Percentiles rank a stretch among this genome's conserved stretches.
Conservation (phyloP, 2,113 vertebrate genomes). For the Sylvietta virens region DNA sequence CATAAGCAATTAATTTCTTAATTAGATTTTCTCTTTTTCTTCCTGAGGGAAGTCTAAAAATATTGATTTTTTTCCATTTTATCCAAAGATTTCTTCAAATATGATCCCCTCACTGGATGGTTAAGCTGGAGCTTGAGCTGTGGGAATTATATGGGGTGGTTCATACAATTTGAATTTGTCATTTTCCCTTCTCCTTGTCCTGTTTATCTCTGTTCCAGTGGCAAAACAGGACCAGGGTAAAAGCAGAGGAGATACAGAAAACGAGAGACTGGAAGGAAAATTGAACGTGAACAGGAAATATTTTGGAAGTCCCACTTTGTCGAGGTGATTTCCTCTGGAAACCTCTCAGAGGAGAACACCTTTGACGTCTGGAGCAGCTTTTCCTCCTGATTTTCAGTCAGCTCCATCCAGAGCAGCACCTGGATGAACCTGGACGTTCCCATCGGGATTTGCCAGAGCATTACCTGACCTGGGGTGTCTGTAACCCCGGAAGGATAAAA, state of each 20-base stretch:
- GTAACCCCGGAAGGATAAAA: neutral
- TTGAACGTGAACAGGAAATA: neutral
- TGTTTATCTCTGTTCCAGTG: neutral
- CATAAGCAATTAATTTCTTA: slow-evolving; percentile 25
- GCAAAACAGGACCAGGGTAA: neutral
- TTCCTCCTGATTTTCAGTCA: neutral
- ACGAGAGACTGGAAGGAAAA: neutral
- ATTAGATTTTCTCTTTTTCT: neutral
- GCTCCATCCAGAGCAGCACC: neutral
- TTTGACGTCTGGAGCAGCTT: neutral
- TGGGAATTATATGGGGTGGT: neutral
- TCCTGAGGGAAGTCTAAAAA: neutral
- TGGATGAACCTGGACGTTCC: neutral
- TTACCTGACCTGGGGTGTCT: neutral
- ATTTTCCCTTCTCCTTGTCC: neutral
- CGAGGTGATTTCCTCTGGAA: neutral
- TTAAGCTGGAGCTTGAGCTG: neutral
- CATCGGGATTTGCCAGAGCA: accelerated
- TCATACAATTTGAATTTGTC: neutral
- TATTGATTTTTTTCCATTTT: neutral
- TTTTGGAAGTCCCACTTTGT: neutral
- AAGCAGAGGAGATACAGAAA: neutral
- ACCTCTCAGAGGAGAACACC: neutral
- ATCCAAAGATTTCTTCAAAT: neutral
- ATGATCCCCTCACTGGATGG: neutral